Conservation (phyloP, 1,140 invertebrate species). For the Orius laevigatus region DNA sequence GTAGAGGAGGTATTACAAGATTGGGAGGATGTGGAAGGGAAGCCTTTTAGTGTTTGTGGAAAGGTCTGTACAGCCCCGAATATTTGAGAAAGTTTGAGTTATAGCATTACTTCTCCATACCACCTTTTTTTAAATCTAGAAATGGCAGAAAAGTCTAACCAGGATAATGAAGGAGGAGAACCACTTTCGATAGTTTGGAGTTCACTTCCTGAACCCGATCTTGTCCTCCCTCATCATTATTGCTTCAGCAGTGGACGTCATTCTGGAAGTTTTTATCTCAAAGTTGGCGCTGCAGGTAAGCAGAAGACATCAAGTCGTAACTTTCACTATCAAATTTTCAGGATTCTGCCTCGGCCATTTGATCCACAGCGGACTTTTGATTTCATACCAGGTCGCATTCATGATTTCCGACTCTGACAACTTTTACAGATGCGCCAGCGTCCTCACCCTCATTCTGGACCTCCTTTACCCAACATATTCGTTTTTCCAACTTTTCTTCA, state of each 20-base stretch:
- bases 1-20: too few relatives aligned
- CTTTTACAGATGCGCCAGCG: constrained; percentile 31
- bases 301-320: not conserved
- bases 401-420: constrained; percentile 29
- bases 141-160: too few relatives aligned
- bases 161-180: constrained; percentile 1
- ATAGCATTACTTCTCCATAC: too few relatives aligned
- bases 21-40: too few relatives aligned
- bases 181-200: constrained; percentile 14
- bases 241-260: constrained; percentile 45
- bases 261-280: constrained; percentile 53
- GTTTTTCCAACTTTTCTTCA: constrained; percentile 51
- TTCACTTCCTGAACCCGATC: constrained; percentile 10
- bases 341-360: constrained; percentile 55
- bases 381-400: constrained; percentile 44
- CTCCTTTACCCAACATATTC: constrained; percentile 48
- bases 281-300: constrained; percentile 34
- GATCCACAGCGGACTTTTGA: constrained; percentile 44
- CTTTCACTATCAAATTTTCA: constrained; percentile 25
- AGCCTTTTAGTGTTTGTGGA: too few relatives aligned
- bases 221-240: constrained; percentile 32
- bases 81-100: too few relatives aligned
- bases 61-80: too few relatives aligned
- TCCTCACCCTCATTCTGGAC: constrained; percentile 35
- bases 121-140: too few relatives aligned